Evolutionary conservation across 1,140 invertebrate species (phyloP).

Genomic region (Pseudomyrmex sp.): DNA sequence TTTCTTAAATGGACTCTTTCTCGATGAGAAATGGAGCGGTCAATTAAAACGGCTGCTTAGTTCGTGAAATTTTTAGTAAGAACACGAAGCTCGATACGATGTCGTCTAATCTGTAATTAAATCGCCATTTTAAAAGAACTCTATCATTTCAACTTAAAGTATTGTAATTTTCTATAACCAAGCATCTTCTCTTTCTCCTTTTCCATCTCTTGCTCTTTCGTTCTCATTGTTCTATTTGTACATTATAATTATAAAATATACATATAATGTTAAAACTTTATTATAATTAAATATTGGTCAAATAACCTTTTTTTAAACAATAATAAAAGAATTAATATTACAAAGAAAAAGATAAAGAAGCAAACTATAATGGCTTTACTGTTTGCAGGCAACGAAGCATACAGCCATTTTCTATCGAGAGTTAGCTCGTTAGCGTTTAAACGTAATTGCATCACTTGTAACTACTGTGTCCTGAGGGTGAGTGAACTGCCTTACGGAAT

Average conservation of each 20-base stretch:
- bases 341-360: conserved; percentile 25
- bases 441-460: conserved; percentile 84
- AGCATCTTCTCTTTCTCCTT: too few relatives aligned
- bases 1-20: conserved; percentile 83
- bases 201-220: too few relatives aligned
- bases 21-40: conserved; percentile 77
- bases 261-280: too few relatives aligned
- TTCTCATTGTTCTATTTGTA: too few relatives aligned
- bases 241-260: too few relatives aligned
- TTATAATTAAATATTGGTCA: too few relatives aligned
- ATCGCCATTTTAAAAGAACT: background rate
- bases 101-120: conserved; percentile 14
- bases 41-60: conserved; percentile 72
- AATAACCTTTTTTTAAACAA: background rate
- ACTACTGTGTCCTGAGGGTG: conserved; percentile 76
- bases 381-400: conserved; percentile 83
- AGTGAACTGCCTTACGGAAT: conserved; percentile 70
- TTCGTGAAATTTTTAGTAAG: conserved; percentile 9
- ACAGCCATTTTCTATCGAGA: conserved; percentile 85
- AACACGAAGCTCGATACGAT: background rate
- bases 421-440: conserved; percentile 84
- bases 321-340: conserved; percentile 15
- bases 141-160: background rate
- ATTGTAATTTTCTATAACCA: background rate
- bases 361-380: conserved; percentile 82